Base-by-base conservation (phyloP, 2,888 invertebrate genomes). In the Rotaria sp. region DNA sequence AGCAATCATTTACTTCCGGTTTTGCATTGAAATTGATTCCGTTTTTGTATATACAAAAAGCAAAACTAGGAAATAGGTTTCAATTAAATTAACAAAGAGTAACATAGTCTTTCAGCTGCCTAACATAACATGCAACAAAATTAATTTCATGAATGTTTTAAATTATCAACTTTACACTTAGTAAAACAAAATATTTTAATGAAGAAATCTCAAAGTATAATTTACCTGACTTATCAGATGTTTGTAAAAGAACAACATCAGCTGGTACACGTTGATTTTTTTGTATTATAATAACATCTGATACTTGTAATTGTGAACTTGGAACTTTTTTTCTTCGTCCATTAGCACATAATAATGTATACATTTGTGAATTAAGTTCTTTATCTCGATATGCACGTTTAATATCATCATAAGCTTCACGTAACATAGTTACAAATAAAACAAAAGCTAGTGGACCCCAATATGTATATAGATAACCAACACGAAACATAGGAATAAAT, bases 391-490 rank as follows among this genome's bases (percentile, higher is more conserved):
- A 94, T 91, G 94, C 95, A 89, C 99, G 93, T 88, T 97, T 93
- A 89, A 96, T 94, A 92, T 99, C 99, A 92, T 99, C 99, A 48
- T 97, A 94, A 1, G 96, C 97, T 92, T 99, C 99, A 85, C 99
- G 94, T 90, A 95, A 95, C 91, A 99, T 94, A 26, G 99, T 99
- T 21, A 99, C 96, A 88, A 95, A 94, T 87, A 99, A 92, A 48
- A 99, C 99, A 92, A 99, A 99, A 89, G 96, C 94, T 90, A 99
- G 91, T 84, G 99, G 99, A 87, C 96, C 98, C 99, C 99, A 99
- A 92, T 99, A 99, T 0, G 99, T 99, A 91, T 98, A 99, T 84
- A 98, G 93, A 91, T 96, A 97, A 4, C 99, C 98, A 89, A 99
- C 96, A 89, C 96, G 93, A 88, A 99, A 95, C 89, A 96, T 96